phyloP scores from a whole-genome alignment of 92 coral and sea anemone genomes.

The Epizoanthus ramosus region DNA sequence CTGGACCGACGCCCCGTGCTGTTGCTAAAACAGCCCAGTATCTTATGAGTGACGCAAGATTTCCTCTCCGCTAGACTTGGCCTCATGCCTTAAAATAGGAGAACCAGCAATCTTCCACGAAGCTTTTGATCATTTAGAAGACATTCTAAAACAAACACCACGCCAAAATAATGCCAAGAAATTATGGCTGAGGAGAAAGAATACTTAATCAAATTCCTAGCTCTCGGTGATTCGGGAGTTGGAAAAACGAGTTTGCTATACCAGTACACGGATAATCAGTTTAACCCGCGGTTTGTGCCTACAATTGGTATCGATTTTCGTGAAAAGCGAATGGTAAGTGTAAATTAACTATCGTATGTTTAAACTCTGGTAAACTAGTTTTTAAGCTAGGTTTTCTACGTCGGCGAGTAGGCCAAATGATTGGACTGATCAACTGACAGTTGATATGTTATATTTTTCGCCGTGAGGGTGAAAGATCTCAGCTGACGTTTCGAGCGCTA shows the following conservation, averaged over 20 bases:
- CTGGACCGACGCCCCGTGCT: too few relatives aligned
- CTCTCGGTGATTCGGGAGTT: constrained; percentile 84
- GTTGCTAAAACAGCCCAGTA: too few relatives aligned
- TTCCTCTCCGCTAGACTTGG: not conserved
- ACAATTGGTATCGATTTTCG: constrained; percentile 89
- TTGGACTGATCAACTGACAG: too few relatives aligned
- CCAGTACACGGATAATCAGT: constrained; percentile 84
- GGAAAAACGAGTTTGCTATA: constrained; percentile 80
- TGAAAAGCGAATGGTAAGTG: constrained; percentile 85
- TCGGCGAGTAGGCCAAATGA: too few relatives aligned
- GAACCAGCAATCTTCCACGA: not conserved
- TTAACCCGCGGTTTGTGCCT: constrained; percentile 90
- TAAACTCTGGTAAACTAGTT: too few relatives aligned
- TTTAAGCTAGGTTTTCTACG: too few relatives aligned
- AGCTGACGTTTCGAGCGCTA: too few relatives aligned
- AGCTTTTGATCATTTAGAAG: not conserved
- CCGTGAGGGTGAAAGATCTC: too few relatives aligned
- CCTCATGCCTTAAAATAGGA: constrained; percentile 33
- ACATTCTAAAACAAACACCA: not conserved
- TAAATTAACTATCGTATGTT: not conserved
- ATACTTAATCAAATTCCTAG: constrained; percentile 76
- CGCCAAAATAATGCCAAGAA: constrained; percentile 5
- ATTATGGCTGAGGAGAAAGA: constrained; percentile 76
- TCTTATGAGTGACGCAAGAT: constrained; percentile 22
- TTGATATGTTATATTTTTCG: too few relatives aligned